Evolutionary conservation across 2,113 vertebrate genomes (phyloP).

Genomic region (Zosterops hypoxanthus): DNA sequence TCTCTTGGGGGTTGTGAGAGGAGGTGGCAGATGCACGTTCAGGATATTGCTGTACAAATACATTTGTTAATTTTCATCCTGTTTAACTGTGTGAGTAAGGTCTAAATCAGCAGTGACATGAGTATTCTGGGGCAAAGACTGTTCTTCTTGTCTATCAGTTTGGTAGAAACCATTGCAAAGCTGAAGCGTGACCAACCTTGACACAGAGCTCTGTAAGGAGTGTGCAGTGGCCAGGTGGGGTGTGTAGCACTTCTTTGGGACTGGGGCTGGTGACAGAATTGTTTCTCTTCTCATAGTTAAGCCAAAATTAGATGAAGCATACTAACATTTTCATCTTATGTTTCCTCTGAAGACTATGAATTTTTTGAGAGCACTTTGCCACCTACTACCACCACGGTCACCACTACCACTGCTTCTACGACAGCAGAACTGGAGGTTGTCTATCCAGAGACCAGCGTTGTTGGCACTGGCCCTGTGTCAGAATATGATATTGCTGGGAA

Average conservation of each 20-base stretch:
- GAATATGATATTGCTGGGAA: conserved; percentile 89
- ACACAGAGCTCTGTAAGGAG: not conserved
- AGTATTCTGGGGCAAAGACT: not conserved
- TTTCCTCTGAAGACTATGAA: conserved; percentile 72
- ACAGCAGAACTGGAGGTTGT: not conserved
- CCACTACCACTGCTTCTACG: conserved; percentile 22
- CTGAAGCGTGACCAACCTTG: not conserved
- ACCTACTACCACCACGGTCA: conserved; percentile 40
- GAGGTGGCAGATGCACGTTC: not conserved
- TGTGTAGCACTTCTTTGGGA: not conserved
- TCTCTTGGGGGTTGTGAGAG: not conserved
- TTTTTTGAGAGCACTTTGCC: conserved; percentile 76
- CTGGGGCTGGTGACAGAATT: not conserved
- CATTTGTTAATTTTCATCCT: not conserved
- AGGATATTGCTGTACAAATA: not conserved
- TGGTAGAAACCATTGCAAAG: not conserved
- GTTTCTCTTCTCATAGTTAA: not conserved
- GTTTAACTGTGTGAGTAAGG: not conserved
- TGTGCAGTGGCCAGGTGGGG: not conserved
- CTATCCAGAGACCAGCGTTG: conserved; percentile 60
- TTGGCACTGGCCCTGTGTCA: conserved; percentile 79
- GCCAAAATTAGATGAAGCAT: not conserved
- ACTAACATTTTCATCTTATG: not conserved
- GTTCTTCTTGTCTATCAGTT: not conserved
- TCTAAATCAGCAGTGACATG: not conserved